Percentiles rank a stretch among this genome's conserved stretches.
Evolutionary conservation across 2,113 vertebrate genomes (phyloP).

Genomic region (Agelaius phoeniceus): DNA sequence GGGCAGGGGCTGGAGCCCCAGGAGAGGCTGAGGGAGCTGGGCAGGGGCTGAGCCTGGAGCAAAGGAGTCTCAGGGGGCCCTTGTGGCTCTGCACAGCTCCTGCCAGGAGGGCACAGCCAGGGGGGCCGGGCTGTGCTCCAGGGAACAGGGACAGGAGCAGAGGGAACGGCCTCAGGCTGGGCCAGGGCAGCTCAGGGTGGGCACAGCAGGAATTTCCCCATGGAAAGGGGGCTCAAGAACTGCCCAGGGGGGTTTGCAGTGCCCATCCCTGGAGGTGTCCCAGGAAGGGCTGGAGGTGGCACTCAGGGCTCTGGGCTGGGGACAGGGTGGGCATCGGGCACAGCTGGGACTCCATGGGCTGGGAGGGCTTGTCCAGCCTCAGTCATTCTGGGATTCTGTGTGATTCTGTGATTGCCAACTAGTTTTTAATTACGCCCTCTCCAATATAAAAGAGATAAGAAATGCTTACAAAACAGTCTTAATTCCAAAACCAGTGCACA

Average conservation of each 20-base stretch:
- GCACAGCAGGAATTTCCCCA: not conserved
- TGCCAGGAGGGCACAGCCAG: not conserved
- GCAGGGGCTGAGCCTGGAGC: not conserved
- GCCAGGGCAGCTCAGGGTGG: not conserved
- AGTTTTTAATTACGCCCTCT: not conserved
- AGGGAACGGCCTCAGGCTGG: not conserved
- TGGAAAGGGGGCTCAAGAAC: not conserved
- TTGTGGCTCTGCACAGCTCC: not conserved
- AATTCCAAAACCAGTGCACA: not conserved
- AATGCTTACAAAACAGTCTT: not conserved
- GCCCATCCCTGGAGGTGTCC: not conserved
- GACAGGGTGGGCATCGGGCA: not conserved
- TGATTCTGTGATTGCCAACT: not conserved
- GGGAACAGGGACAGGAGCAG: not conserved
- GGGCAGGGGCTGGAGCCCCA: not conserved
- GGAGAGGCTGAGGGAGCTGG: not conserved
- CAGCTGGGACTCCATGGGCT: not conserved
- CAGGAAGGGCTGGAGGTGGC: not conserved
- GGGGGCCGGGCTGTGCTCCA: not conserved
- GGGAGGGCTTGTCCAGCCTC: accelerated
- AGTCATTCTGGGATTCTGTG: not conserved
- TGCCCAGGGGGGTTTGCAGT: not conserved
- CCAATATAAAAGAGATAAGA: not conserved
- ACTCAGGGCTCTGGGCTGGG: not conserved
- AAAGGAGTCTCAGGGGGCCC: not conserved